Base-by-base conservation (phyloP, 2,113 vertebrate species). In the Mustelus asterias region DNA sequence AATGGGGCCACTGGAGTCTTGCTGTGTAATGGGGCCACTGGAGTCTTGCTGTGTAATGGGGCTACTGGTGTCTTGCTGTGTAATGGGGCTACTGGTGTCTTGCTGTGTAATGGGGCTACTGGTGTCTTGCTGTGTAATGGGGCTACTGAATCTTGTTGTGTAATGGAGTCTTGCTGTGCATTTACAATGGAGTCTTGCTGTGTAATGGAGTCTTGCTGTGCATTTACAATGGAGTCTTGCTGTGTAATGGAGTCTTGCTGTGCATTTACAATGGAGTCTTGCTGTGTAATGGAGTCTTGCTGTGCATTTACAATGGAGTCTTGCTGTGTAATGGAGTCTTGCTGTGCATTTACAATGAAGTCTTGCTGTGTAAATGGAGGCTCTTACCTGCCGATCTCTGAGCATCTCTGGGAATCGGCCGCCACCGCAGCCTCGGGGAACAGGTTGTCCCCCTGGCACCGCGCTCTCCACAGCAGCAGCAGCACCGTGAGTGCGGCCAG, bases 321-420 rank as follows among this genome's bases (percentile, higher is more conserved):
- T 76, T 76, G 22, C 58, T 58, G 58, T 58, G 58, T 58, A 58
- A 58, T 58, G 54, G 41, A 37, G 26, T 24, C 29, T 63, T 41
- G 80, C 33, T 14, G 26, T 70, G 76, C 18, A 26, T 29, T 1
- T 37, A 41, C 33, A 67, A 0, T 2, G 54, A 24, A 37, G 26
- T 24, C 29, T 63, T 41, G 80, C 33, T 14, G 26, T 70, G 76
- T 33, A 26, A 26, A 3, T 63, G 5, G 41, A 18, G 16, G 20
- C 16, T 41, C 41, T 11, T 97, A 99, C 98, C 98, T 97, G 97
- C 98, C 98, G 80, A 98, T 96, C 86, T 96, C 37, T 1, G 98
- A 99, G 96, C 98, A 99, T 29, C n/a, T 97, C 96, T 95, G 96
- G 0, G 97, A 97, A 97, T 99, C 98, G 1, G 98, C 98, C 9